Percentiles rank a stretch among this genome's conserved stretches.
Conservation (phyloP, 2,888 invertebrate genomes). For the Microctonus hyperodae region DNA sequence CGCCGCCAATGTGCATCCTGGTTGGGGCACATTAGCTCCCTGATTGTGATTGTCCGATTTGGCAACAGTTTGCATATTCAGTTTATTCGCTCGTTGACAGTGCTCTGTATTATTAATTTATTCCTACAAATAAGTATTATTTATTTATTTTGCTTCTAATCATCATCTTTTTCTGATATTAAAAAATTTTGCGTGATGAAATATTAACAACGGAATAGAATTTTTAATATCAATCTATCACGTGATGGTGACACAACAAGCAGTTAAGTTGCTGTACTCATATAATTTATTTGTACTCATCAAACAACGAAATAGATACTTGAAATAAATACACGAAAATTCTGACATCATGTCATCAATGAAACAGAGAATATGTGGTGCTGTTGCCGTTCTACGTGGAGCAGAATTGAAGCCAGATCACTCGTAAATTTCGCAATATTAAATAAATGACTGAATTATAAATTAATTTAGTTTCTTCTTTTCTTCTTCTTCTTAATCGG, state of each 20-base stretch:
- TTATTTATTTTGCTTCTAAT: not conserved
- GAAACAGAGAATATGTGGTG: constrained; percentile 48
- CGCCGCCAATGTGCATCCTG: constrained; percentile 56
- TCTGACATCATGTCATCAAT: constrained; percentile 47
- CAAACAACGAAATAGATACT: constrained; percentile 20
- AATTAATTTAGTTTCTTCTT: not conserved
- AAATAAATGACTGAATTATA: not conserved
- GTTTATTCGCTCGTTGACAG: constrained; percentile 45
- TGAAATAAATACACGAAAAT: constrained; percentile 28
- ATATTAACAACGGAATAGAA: constrained; percentile 25
- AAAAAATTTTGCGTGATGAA: not conserved
- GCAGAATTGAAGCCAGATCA: constrained; percentile 42
- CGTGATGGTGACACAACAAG: constrained; percentile 8
- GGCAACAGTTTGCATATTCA: constrained; percentile 31
- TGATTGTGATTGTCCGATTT: constrained; percentile 51
- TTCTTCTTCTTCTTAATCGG: not conserved
- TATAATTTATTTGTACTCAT: not conserved
- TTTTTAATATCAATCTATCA: not conserved
- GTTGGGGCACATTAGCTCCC: constrained; percentile 57
- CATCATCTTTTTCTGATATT: not conserved
- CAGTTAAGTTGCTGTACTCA: constrained; percentile 18
- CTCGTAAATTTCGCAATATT: constrained; percentile 41
- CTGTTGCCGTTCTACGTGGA: constrained; percentile 47
- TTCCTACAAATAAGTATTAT: constrained; percentile 23
- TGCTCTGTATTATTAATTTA: constrained; percentile 37